Conservation (phyloP, 92 coral and sea anemone genomes). For the Desmophyllum pertusum region DNA sequence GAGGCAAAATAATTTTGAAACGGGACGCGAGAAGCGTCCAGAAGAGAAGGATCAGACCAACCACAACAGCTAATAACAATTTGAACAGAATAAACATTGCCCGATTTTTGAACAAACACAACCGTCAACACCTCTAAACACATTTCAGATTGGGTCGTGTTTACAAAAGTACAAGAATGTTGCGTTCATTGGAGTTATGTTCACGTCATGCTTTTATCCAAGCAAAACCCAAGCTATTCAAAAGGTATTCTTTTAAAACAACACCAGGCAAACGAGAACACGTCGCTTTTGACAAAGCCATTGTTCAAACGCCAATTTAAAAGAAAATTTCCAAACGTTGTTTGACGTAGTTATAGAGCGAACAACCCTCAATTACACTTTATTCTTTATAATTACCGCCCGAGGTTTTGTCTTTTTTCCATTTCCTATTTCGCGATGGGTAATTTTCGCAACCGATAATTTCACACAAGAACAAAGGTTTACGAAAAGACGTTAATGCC, state of each 20-base stretch:
- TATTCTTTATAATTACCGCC: constrained; percentile 35
- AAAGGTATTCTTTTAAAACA: constrained; percentile 16
- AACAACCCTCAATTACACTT: constrained; percentile 34
- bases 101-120: constrained; percentile 27
- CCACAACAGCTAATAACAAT: neutral
- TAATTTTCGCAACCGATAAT: constrained; percentile 33
- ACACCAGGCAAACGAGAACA: constrained; percentile 8
- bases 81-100: constrained; percentile 40
- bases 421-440: constrained; percentile 40
- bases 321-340: constrained; percentile 26
- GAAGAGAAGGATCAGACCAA: neutral
- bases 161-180: constrained; percentile 22
- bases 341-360: constrained; percentile 38
- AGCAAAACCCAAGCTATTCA: constrained; percentile 22
- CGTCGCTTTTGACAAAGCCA: constrained; percentile 13
- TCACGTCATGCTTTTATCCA: constrained; percentile 10
- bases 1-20: neutral
- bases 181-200: neutral
- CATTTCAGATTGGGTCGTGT: constrained; percentile 7
- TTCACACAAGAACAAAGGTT: constrained; percentile 21
- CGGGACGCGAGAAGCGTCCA: neutral
- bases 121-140: constrained; percentile 12
- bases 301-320: constrained; percentile 28
- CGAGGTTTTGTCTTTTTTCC: constrained; percentile 37
- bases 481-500: constrained; percentile 27